Base-by-base conservation (phyloP, 2,113 vertebrate genomes). In the Acanthochromis polyacanthus region DNA sequence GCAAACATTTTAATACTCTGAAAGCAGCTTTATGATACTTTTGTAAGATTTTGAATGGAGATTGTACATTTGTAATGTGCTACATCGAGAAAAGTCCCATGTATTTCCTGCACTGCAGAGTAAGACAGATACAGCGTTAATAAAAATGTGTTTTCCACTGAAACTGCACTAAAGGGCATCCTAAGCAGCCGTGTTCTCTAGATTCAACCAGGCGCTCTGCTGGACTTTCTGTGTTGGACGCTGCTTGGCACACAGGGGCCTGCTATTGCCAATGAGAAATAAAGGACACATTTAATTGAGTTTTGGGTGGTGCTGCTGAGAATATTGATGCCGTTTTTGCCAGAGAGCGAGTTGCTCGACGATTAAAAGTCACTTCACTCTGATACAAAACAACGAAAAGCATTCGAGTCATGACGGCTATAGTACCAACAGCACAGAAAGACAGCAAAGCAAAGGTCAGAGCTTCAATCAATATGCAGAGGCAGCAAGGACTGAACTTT, bases 201-300 rank as follows among this genome's bases (percentile, higher is more conserved):
- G 45, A 48, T 50, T 63, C 14, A 14, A 20, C 48, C 4, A 23
- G 17, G 2, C 51, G 11, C 67, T 19, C 53, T 20, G 55, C 38
- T 56, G 59, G 69, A 58, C 52, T 57, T 36, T 38, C 11, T 81
- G 51, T 50, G 64, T 63, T 64, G 22, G 53, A 82, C 56, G 55
- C 66, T 71, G 65, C 55, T 58, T 71, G 66, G 63, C 77, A 72
- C 74, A 48, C 64, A 70, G 43, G 12, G 75, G 32, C 55, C 68
- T 32, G 60, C 78, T 65, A 68, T 64, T 71, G 71, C 78, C 87
- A 89, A 83, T 81, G 83, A 83, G 65, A 83, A 78, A 68, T 86
- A 88, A 84, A 86, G 81, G 84, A 71, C 81, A 84, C 66, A 58
- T 79, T 84, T 84, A 78, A 85, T 82, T 85, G 79, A 85, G 72